These are phyloP conservation scores for Microplitis manilae DNA, from an alignment of 2,888 invertebrate species.

Conservation along the genomic window DNA sequence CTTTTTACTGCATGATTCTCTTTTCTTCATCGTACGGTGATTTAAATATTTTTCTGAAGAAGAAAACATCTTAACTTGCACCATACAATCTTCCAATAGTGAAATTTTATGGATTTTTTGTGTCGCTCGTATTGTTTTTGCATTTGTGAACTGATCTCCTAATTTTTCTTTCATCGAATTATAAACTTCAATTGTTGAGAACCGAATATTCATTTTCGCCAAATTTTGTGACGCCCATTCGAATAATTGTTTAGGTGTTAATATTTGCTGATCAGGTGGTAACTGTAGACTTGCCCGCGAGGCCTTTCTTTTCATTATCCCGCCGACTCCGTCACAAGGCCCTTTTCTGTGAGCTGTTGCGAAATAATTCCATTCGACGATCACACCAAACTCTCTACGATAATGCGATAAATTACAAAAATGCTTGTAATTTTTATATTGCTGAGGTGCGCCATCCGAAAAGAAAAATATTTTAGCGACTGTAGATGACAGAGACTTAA, in stretches of 20 bases:
- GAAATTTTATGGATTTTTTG: slow-evolving; percentile 11
- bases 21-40: slow-evolving; percentile 17
- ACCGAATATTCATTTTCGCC: slow-evolving; percentile 32
- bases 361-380: slow-evolving; percentile 36
- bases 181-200: slow-evolving; percentile 28
- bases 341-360: too few relatives aligned
- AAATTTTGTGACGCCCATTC: slow-evolving; percentile 37
- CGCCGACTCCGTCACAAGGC: too few relatives aligned
- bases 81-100: slow-evolving; percentile 18
- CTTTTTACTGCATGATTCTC: slow-evolving; percentile 18
- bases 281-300: too few relatives aligned
- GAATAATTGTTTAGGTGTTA: slow-evolving; percentile 38
- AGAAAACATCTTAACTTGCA: slow-evolving; percentile 13
- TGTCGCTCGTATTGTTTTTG: slow-evolving; percentile 39
- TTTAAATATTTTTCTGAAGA: slow-evolving; percentile 19
- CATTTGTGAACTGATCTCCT: slow-evolving; percentile 27
- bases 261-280: too few relatives aligned
- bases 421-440: slow-evolving; percentile 39
- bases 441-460: too few relatives aligned
- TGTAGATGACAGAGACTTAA: too few relatives aligned
- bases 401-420: slow-evolving; percentile 33
- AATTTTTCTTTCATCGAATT: slow-evolving; percentile 31
- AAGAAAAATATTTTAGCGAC: too few relatives aligned
- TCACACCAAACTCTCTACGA: slow-evolving; percentile 22
- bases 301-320: too few relatives aligned